Base-by-base conservation (phyloP, 2,888 invertebrate genomes). In the Ferrisia virgata region DNA sequence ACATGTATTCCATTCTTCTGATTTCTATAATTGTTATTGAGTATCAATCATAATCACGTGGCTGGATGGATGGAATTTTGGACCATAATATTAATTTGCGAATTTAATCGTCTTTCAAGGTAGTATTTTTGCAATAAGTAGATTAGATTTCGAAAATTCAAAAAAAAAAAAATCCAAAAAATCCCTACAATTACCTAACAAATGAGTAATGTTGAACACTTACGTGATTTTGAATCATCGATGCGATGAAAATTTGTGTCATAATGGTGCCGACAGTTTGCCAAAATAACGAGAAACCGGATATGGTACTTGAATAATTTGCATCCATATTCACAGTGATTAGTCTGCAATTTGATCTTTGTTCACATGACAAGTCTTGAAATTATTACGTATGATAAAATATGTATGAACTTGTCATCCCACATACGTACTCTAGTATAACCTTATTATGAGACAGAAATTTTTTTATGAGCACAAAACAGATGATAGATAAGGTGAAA, bases 191-290 rank as follows among this genome's bases (percentile, higher is more conserved):
- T n/a, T n/a, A n/a, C n/a, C n/a, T n/a, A n/a, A n/a, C n/a, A n/a
- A n/a, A n/a, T n/a, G n/a, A n/a, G n/a, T n/a, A n/a, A n/a, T n/a
- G n/a, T n/a, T n/a, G n/a, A n/a, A n/a, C n/a, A 64, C 82, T 82
- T 39, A 82, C 82, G 39, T 82, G 82, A 25, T 64, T 36, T 2
- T 53, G 64, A 8, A 82, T 39, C 5, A 53, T 39, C 11, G 39
- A 36, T 69, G 64, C 82, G 0, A 82, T 22, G 6, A 39, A 15
- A 39, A 82, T 64, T 9, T 58, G 82, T n/a, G 64, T 64, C 8
- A 69, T n/a, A 64, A 82, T 36, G 9, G 39, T 39, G 6, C 64
- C 82, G n/a, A 69, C n/a, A 15, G 39, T 82, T n/a, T 82, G 53
- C 22, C 58, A 82, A 11, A 64, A 36, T 22, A 58, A 53, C 39